Evolutionary conservation across 2,113 vertebrate genomes (phyloP), one percentile per base, ranked within the genome.

Genomic region (Platichthys stellatus): DNA sequence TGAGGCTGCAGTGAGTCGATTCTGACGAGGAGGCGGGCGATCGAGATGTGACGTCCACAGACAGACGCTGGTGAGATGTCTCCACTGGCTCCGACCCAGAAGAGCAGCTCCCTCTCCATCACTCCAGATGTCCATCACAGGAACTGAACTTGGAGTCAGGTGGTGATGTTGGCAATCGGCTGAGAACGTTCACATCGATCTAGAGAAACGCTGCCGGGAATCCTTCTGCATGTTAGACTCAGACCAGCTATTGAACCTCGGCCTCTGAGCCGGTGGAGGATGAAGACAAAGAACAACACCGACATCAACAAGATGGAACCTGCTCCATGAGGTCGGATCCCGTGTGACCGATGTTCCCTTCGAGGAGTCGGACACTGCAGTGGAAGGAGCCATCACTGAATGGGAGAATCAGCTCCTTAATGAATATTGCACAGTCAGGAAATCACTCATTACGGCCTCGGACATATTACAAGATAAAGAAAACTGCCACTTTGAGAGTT

Each of bases 121-220:
- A 38, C 21, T 59, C 38, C 3, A 10, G 28, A 40, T 53, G 38
- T 31, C 23, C 56, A 12, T 60, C 17, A 2, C n/a, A 53, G 18
- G 47, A 28, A 28, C 56, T 63, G 7, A 69, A 63, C 24, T 20
- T 76, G 15, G 56, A 62, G 28, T 76, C 28, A 21, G 26, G 45
- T 18, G 63, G 38, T 45, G 47, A 54, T 61, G 31, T 76, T 43
- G 58, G 58, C 40, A 60, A 76, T 54, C 15, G 49, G 26, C 17
- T 67, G 45, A 13, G 26, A 28, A 51, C 17, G 2, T 13, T 8
- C 64, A 53, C 2, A 35, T 31, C 4, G 20, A 47, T 67, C 11
- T n/a, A n/a, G 18, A 31, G 26, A 28, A 51, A 14, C 26, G 43
- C 45, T 2, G 20, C 23, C 9, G 26, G 13, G 18, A 54, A 20